Percentiles rank a stretch among this genome's conserved stretches.
Evolutionary conservation across 2,113 vertebrate genomes (phyloP).

Genomic region (Diglossa brunneiventris): DNA sequence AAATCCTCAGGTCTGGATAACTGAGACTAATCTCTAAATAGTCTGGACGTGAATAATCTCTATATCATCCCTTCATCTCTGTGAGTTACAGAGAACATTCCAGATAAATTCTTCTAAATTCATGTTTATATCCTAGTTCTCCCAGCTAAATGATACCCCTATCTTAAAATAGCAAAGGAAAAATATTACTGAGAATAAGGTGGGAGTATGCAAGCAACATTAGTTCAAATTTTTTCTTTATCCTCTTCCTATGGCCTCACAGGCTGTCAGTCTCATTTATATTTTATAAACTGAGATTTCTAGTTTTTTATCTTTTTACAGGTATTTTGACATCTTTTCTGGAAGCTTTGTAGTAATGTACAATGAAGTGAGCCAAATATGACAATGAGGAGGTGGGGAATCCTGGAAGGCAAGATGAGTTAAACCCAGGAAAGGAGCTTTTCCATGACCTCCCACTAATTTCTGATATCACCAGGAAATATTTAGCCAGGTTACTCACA

Average conservation of each 20-base stretch:
- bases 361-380: neutral
- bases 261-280: neutral
- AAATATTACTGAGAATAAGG: neutral
- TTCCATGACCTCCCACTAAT: neutral
- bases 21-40: neutral
- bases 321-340: conserved; percentile 2
- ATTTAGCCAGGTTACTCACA: neutral
- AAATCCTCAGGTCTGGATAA: neutral
- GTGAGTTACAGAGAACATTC: neutral
- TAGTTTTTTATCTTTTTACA: neutral
- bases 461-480: neutral
- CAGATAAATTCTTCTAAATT: neutral
- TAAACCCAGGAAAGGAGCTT: neutral
- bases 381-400: neutral
- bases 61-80: neutral
- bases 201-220: neutral
- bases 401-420: neutral
- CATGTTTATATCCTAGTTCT: neutral
- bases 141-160: neutral
- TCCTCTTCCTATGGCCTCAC: neutral
- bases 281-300: neutral
- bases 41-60: neutral
- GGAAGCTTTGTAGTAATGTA: neutral
- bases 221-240: neutral
- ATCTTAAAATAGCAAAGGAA: neutral